A percentile compares a stretch with the other conserved stretches of the same genome.
Conservation (phyloP, 2,888 invertebrate species). For the Cylloceria caligata region DNA sequence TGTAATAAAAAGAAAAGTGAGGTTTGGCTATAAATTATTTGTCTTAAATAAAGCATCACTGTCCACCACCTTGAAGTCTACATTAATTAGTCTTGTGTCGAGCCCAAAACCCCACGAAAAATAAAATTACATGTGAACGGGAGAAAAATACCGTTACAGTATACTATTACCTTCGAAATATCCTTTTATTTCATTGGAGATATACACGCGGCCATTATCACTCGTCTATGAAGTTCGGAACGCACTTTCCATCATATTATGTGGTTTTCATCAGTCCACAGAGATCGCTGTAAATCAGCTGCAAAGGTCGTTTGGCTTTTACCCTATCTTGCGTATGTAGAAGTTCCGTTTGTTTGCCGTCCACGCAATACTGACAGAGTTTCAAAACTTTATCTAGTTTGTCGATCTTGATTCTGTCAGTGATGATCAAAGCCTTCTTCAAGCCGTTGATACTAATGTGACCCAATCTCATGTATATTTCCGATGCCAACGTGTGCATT, state of each 20-base stretch:
- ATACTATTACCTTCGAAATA: constrained; percentile 72
- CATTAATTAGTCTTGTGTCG: too few species aligned
- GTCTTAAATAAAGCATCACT: too few species aligned
- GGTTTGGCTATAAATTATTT: too few species aligned
- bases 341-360: constrained; percentile 68
- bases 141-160: too few species aligned
- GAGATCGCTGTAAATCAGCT: constrained; percentile 73
- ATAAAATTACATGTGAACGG: too few species aligned
- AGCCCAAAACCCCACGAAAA: too few species aligned
- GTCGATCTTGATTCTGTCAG: constrained; percentile 57
- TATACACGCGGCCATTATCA: constrained; percentile 73
- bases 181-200: constrained; percentile 69
- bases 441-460: constrained; percentile 61
- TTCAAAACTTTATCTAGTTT: constrained; percentile 18
- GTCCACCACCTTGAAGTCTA: too few species aligned
- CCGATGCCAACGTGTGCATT: not conserved
- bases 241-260: constrained; percentile 66
- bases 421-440: constrained; percentile 39
- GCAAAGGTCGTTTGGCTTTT: constrained; percentile 65
- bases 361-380: constrained; percentile 65
- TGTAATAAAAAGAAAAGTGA: too few species aligned
- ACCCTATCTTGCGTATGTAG: constrained; percentile 58
- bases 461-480: constrained; percentile 67
- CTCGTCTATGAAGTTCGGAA: constrained; percentile 72
- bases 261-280: constrained; percentile 71